Base-by-base conservation (phyloP, 2,797 vertebrate genomes). In the Echeneis naucrates region DNA sequence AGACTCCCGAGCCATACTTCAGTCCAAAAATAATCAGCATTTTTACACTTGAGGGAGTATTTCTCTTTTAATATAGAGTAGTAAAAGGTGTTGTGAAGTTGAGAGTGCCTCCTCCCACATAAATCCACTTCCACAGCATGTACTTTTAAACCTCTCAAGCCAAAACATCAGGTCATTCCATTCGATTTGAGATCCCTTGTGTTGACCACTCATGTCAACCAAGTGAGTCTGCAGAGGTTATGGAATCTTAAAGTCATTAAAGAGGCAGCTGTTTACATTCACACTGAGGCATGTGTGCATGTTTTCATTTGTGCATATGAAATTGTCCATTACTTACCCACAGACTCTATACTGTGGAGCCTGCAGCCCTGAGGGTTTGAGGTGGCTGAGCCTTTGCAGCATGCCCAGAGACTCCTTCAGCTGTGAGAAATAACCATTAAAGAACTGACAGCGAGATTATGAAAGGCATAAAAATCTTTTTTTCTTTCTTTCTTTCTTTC, bases 211-310 rank as follows among this genome's bases (percentile, higher is more conserved):
- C 57, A 68, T 58, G 63, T 72, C 51, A 83, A 44, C 63, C 62
- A 17, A 40, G 47, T 71, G 27, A 35, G 37, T 48, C 74, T 57
- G 42, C 66, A 56, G 61, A 78, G 52, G 48, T 82, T 75, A 65
- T 80, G 77, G 87, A 87, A 88, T 79, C 48, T 76, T 51, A 42
- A 13, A 4, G 12, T 58, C 70, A 67, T 88, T 75, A 87, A 87
- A 78, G 77, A 80, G 50, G 57, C 68, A 68, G 65, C 80, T 87
- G 85, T 88, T 69, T 77, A 33, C 54, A 45, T 68, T 69, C 16
- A 23, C 47, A 62, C 58, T 21, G 54, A 57, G 55, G 32, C 66
- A 61, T 63, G 58, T 72, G 58, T 12, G 6, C 40, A 12, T 61
- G 65, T 64, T 72, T 81, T 83, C 50, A 61, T 80, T 56, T 52